Evolutionary conservation across 2,888 invertebrate genomes (phyloP), one percentile per base, ranked within the genome.

Genomic region (Catocala fraxini): DNA sequence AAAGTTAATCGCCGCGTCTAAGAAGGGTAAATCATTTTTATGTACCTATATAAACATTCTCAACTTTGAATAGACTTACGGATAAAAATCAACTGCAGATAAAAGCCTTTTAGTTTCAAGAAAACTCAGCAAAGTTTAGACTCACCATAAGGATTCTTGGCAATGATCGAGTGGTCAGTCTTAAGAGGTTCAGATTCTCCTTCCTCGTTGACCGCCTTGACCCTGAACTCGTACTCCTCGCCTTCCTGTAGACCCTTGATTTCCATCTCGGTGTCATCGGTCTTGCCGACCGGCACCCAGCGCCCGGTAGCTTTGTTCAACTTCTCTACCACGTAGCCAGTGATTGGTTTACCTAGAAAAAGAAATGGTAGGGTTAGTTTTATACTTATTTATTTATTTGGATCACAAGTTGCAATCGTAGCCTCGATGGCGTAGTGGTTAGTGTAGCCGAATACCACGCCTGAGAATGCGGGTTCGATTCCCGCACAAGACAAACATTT

Each of bases 111-210:
- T 25, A 25, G 1, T 25, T 25, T 3, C 25, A 25, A 25, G 25
- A 25, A 25, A 25, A 25, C 25, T 25, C 3, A 25, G 25, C 25
- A 25, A 25, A 6, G 9, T 15, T 25, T 49, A 15, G 6, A 84
- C 89, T 90, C 81, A 97, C 97, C 98, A 86, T 96, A 99, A 74
- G 99, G 99, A 95, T 99, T 99, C 94, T 99, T 99, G 33, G 99
- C 99, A 13, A 97, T 87, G 65, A 97, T 98, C 3, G 97, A 96
- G 79, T 96, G 96, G 57, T 98, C 98, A n/a, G 98, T 98, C 88
- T 98, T 98, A 70, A 99, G 89, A 6, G 99, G 99, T 81, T 99
- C 98, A 0, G 98, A 98, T 89, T 98, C 98, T 13, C 98, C 98
- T 87, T 99, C 99, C 72, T 99, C 99, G 82, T 99, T 99, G 68